Evolutionary conservation across 2,113 vertebrate genomes (phyloP), one percentile per base, ranked within the genome.

Genomic region (Potamarius usumacintae): DNA sequence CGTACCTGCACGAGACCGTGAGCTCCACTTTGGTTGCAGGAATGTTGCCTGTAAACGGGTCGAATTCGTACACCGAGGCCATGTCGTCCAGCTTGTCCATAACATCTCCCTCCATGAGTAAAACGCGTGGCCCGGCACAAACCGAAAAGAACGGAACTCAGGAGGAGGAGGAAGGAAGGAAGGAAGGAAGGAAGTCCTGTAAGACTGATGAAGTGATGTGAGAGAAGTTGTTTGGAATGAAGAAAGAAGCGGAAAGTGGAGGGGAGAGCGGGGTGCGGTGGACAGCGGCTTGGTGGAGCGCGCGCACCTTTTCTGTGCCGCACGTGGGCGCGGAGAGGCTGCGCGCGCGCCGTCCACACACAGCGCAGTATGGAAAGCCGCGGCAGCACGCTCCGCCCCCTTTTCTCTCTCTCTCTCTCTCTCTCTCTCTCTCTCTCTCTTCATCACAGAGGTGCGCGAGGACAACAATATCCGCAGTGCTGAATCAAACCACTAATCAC

Each of bases 1-100:
- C 30, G 30, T 30, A 96, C 97, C 97, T 97, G 96, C 97, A 98
- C 67, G 97, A 98, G 86, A 98, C 97, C 48, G 97, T 98, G 92
- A 99, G 95, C 91, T 99, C 97, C 93, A 99, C 97, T 93, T 97
- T 97, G 87, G 97, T 98, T 90, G 97, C 97, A 25, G 97, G 97
- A 90, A 98, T 96, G 93, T 96, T 97, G 88, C 96, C 96, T 78
- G 94, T 96, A 92, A 98, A 95, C 83, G 97, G 96, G 90, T 97
- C 97, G 93, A 97, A 96, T 92, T 96, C 95, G 90, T 96, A 96
- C 92, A 97, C 94, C 88, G 96, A 97, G 88, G 97, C 95, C 97
- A 96, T 96, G 94, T 95, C 96, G 88, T 95, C 96, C 83, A 96
- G 94, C 92, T 96, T 96, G 94, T 97, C 96, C 96, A 96, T 95